A percentile compares a stretch with the other conserved stretches of the same genome.
phyloP scores from a whole-genome alignment of 2,797 vertebrate genomes.

The Catamblyrhynchus diadema region DNA sequence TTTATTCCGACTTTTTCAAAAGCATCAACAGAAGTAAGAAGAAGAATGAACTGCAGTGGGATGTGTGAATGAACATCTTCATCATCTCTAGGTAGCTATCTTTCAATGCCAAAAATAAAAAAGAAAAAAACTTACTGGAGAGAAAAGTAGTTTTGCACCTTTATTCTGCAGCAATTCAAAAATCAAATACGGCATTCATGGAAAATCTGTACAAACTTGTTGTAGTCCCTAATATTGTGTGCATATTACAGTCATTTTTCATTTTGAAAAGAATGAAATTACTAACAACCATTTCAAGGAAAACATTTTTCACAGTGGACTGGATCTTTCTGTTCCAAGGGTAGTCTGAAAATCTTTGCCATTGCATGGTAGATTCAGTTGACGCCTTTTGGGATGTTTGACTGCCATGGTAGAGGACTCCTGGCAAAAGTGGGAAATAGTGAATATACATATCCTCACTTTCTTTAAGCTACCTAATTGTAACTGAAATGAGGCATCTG shows the following conservation, averaged over 20 bases:
- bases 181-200: neutral
- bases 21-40: slow-evolving; percentile 37
- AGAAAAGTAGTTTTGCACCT: slow-evolving; percentile 11
- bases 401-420: neutral
- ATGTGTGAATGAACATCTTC: slow-evolving; percentile 25
- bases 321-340: neutral
- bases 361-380: neutral
- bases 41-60: slow-evolving; percentile 32
- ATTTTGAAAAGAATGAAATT: slow-evolving; percentile 42
- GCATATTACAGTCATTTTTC: slow-evolving; percentile 40
- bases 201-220: slow-evolving; percentile 1
- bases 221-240: neutral
- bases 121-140: neutral
- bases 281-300: neutral
- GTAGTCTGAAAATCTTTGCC: neutral
- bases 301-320: slow-evolving; percentile 5
- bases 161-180: neutral
- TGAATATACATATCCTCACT: neutral
- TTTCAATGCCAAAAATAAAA: neutral
- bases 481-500: neutral
- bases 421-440: neutral
- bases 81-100: slow-evolving; percentile 15
- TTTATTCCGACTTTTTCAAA: slow-evolving; percentile 62
- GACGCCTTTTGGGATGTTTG: neutral
- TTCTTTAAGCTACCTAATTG: neutral